Conservation (phyloP, 2,888 invertebrate genomes). For the Lasioglossum pauxillum region DNA sequence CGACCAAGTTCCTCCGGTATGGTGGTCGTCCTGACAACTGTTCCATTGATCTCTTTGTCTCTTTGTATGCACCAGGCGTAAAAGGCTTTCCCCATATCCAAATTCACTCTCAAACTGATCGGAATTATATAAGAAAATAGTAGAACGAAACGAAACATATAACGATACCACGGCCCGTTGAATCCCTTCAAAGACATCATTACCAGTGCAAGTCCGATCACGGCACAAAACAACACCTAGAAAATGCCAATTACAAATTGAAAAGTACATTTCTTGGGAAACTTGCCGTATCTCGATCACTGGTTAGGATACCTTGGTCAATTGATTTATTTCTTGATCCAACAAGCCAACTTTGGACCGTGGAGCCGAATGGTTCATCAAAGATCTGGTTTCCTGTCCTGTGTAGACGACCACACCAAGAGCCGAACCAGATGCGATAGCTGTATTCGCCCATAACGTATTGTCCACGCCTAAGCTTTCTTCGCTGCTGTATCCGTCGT, state of each 20-base stretch:
- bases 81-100: slow-evolving; percentile 99
- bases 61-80: slow-evolving; percentile 98
- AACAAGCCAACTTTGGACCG: slow-evolving; percentile 98
- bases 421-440: slow-evolving; percentile 98
- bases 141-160: slow-evolving; percentile 97
- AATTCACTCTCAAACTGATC: slow-evolving; percentile 98
- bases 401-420: slow-evolving; percentile 98
- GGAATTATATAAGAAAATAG: slow-evolving; percentile 99
- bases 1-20: slow-evolving; percentile 99
- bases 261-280: not conserved
- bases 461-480: slow-evolving; percentile 97
- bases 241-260: slow-evolving; percentile 28
- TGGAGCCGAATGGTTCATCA: slow-evolving; percentile 99
- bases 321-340: slow-evolving; percentile 97
- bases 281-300: too few species aligned
- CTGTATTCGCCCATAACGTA: slow-evolving; percentile 99
- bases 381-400: slow-evolving; percentile 97
- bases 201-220: slow-evolving; percentile 94
- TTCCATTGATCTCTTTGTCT: slow-evolving; percentile 96
- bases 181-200: slow-evolving; percentile 99
- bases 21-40: slow-evolving; percentile 98
- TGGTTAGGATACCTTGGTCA: slow-evolving; percentile 90
- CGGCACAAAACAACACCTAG: slow-evolving; percentile 94
- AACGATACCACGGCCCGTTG: slow-evolving; percentile 97
- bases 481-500: slow-evolving; percentile 88